Base-by-base conservation (phyloP, 2,113 vertebrate genomes). In the Phoenicopterus ruber region DNA sequence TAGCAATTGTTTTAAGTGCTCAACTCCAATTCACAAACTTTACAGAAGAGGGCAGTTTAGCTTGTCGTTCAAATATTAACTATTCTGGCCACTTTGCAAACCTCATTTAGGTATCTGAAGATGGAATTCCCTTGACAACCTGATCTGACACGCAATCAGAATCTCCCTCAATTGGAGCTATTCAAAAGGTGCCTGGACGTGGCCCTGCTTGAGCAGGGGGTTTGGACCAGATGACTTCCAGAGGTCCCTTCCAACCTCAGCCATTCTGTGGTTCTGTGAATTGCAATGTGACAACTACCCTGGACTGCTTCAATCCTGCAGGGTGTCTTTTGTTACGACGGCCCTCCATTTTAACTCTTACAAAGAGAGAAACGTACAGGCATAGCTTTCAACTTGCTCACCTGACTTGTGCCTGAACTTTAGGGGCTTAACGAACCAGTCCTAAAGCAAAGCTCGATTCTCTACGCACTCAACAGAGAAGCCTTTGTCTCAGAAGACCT, bases 131-230 rank as follows among this genome's bases (percentile, higher is more conserved):
- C 46, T 44, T 47, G 74, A 70, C 88, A 94, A 40, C 22, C 40
- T 5, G 0, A 63, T 22, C 50, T 61, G 19, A 26, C 7, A 34
- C 0, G 5, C 24, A 73, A 25, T 49, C 40, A 40, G n/a, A 11
- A 77, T 52, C 24, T 61, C 38, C 14, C 13, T 77, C 26, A 42
- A 26, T 38, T 16, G 8, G 32, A 82, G 16, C 29, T 3, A 61
- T 58, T 6, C 58, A 61, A 72, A 47, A 91, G 40, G 47, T 3
- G 8, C 29, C 20, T 21, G 50, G 36, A 26, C 14, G 21, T 2
- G 16, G 70, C 10, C 44, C 69, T 34, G n/a, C 31, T 21, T 46
- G n/a, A 83, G 29, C 25, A 42, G 25, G 6, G 16, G 13, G 5
- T 4, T 2, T 63, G 34, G 47, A 76, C 29, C 34, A 58, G 28